Percentiles rank a stretch among this genome's conserved stretches.
Conservation (phyloP, 1,140 invertebrate species). For the Paralvinella palmiformis region DNA sequence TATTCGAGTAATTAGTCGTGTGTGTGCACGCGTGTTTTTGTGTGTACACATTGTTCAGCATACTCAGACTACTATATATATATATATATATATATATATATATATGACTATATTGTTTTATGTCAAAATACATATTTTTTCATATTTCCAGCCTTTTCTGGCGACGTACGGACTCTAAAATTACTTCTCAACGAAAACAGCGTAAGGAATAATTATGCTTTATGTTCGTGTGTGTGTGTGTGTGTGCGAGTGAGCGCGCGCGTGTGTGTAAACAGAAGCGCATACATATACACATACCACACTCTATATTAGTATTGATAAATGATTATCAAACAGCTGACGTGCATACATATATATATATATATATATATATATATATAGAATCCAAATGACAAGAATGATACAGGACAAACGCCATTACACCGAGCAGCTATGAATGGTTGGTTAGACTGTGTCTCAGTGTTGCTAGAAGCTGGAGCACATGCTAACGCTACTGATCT, state of each 20-base stretch:
- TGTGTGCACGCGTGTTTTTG: neutral
- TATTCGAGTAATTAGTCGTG: neutral
- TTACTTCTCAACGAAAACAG: neutral
- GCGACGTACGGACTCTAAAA: neutral
- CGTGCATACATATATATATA: too few relatives aligned
- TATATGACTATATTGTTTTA: neutral
- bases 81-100: neutral
- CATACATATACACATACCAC: too few relatives aligned
- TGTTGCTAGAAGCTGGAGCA: neutral
- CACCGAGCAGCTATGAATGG: constrained; percentile 9
- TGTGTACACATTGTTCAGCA: neutral
- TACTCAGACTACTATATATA: neutral
- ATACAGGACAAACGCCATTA: neutral
- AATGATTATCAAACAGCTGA: too few relatives aligned
- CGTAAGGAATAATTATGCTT: too few relatives aligned
- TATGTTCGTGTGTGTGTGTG: too few relatives aligned
- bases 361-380: too few relatives aligned
- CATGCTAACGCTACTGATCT: constrained; percentile 1
- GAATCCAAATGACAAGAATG: neutral
- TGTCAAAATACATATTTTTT: too few relatives aligned
- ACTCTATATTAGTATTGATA: too few relatives aligned
- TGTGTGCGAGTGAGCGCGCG: too few relatives aligned
- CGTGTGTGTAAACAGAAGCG: too few relatives aligned
- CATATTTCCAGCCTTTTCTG: neutral
- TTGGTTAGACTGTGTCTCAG: neutral